Conservation (phyloP, 2,113 vertebrate genomes). For the Litocranius walleri region DNA sequence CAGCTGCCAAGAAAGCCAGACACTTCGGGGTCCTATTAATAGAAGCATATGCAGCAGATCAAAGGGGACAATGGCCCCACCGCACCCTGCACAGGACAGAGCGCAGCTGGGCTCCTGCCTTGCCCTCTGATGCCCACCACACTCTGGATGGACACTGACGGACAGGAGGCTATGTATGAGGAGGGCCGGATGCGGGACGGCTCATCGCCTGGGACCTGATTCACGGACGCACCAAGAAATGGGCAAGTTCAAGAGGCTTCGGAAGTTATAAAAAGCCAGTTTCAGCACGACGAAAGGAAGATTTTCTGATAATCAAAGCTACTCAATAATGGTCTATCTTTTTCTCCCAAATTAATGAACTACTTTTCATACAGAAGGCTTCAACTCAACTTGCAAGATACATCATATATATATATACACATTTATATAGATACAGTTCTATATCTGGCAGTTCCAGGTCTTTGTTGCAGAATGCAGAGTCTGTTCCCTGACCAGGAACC, state of each 20-base stretch:
- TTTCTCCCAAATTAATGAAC: background rate
- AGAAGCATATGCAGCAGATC: constrained; percentile 23
- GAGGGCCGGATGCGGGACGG: background rate
- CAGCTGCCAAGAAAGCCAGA: constrained; percentile 41
- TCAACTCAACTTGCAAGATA: background rate
- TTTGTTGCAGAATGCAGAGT: background rate
- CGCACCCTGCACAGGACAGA: background rate
- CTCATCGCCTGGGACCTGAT: background rate
- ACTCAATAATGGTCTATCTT: background rate
- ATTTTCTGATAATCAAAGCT: background rate
- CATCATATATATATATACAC: background rate
- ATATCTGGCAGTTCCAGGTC: background rate
- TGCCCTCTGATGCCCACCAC: background rate
- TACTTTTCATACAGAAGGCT: background rate
- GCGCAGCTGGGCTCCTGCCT: background rate
- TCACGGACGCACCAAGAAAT: background rate
- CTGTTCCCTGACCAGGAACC: background rate
- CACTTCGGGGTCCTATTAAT: constrained; percentile 4
- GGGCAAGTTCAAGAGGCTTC: background rate
- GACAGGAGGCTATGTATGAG: background rate
- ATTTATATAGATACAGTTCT: background rate
- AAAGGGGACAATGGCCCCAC: background rate
- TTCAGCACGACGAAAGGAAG: background rate
- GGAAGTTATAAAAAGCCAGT: background rate
- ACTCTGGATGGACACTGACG: background rate